phyloP scores from a whole-genome alignment of 2,888 invertebrate species.

The Oscheius sp. region DNA sequence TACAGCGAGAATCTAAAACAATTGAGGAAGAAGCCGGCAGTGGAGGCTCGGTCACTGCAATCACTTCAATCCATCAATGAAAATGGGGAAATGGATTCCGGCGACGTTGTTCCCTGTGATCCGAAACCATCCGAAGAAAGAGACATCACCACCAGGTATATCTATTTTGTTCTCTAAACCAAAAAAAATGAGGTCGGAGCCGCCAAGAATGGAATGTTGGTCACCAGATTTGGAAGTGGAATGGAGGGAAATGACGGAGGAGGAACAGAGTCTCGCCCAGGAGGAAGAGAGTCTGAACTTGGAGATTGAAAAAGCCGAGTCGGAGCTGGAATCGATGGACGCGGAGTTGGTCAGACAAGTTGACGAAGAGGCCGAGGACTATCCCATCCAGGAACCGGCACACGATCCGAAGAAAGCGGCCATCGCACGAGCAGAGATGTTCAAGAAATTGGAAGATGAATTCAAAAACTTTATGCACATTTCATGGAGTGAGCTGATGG shows the following conservation, averaged over 20 bases:
- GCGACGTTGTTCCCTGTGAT: constrained; percentile 14
- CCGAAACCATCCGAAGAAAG: constrained; percentile 9
- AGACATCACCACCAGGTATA: constrained; percentile 8
- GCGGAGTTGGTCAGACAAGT: constrained; percentile 69
- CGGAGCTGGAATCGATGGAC: constrained; percentile 78
- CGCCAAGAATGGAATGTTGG: constrained; percentile 9
- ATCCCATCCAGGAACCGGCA: constrained; percentile 39
- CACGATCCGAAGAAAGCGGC: constrained; percentile 31
- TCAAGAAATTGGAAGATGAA: constrained; percentile 34
- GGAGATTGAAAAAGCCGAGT: constrained; percentile 76
- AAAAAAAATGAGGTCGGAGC: constrained; percentile 40
- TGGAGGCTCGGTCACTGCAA: constrained; percentile 25
- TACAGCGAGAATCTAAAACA: constrained; percentile 43
- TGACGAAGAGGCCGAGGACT: constrained; percentile 72
- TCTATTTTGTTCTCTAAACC: neutral
- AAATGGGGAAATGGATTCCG: constrained; percentile 20
- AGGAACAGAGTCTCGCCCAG: constrained; percentile 75
- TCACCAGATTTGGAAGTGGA: constrained; percentile 75
- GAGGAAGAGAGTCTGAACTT: constrained; percentile 79
- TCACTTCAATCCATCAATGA: constrained; percentile 38
- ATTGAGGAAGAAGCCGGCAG: constrained; percentile 5
- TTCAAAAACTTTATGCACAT: constrained; percentile 31
- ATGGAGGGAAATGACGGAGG: constrained; percentile 76
- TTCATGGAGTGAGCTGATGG: constrained; percentile 59
- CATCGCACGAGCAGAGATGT: neutral